Evolutionary conservation across 2,797 vertebrate species (phyloP).

Genomic region (Sebastes hubbsi): DNA sequence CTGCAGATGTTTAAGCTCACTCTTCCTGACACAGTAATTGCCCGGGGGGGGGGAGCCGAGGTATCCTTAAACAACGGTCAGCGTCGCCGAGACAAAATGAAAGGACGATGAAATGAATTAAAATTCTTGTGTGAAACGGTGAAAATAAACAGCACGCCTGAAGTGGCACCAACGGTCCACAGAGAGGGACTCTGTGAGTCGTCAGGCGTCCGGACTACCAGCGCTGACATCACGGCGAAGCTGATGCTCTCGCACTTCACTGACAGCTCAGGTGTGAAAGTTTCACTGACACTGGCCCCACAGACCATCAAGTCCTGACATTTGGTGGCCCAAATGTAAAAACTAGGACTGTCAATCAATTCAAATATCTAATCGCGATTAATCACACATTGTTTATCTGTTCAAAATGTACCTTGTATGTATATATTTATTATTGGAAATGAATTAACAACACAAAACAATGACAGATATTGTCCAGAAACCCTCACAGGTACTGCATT

Average conservation of each 20-base stretch:
- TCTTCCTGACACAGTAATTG: constrained; percentile 96
- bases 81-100: constrained; percentile 69
- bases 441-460: too few relatives aligned
- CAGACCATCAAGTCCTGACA: neutral
- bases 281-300: constrained; percentile 45
- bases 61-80: constrained; percentile 87
- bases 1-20: constrained; percentile 90
- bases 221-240: constrained; percentile 48
- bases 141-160: constrained; percentile 98
- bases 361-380: too few relatives aligned
- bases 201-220: constrained; percentile 82
- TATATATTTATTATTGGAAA: too few relatives aligned
- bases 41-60: constrained; percentile 41
- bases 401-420: too few relatives aligned
- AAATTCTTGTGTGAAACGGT: constrained; percentile 96
- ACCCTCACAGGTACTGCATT: too few relatives aligned
- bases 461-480: too few relatives aligned
- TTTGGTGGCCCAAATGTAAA: neutral
- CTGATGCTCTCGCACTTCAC: neutral
- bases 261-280: constrained; percentile 89
- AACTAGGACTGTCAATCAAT: too few relatives aligned
- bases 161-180: constrained; percentile 91
- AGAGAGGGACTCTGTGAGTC: constrained; percentile 89
- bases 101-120: constrained; percentile 96
- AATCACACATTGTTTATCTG: too few relatives aligned